A percentile compares a stretch with the other conserved stretches of the same genome.
Conservation (phyloP, 2,113 vertebrate genomes). For the Dicrurus megarhynchus region DNA sequence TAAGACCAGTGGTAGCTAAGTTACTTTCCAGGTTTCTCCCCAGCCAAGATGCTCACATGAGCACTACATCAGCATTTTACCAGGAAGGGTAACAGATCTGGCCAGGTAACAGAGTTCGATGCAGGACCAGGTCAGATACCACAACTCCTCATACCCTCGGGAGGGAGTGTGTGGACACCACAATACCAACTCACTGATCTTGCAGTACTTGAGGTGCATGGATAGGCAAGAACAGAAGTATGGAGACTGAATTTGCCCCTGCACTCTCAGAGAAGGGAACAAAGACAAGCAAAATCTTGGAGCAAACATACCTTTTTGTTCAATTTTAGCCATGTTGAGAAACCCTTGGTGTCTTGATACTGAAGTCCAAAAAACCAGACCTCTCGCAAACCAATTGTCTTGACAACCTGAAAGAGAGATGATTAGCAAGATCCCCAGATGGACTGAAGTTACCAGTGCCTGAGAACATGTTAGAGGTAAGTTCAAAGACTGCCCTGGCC, state of each 20-base stretch:
- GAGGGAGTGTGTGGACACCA: neutral
- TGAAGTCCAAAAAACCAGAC: constrained; percentile 99
- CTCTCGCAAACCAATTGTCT: constrained; percentile 95
- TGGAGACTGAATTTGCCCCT: neutral
- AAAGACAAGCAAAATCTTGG: neutral
- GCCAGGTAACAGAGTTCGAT: neutral
- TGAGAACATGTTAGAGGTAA: accelerated
- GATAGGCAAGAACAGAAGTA: neutral
- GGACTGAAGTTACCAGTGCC: neutral
- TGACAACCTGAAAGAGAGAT: constrained; percentile 85
- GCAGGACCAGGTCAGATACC: neutral
- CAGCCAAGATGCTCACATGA: neutral
- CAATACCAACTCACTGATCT: neutral
- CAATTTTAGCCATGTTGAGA: constrained; percentile 97
- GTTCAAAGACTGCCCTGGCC: neutral
- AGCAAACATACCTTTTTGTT: constrained; percentile 90
- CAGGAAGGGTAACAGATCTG: neutral
- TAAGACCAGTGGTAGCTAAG: neutral
- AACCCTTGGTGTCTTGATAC: constrained; percentile 97
- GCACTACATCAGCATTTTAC: accelerated
- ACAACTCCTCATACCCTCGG: neutral
- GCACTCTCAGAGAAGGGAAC: neutral
- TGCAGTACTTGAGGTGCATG: neutral
- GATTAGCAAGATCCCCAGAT: neutral
- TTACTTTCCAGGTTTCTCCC: neutral